phyloP scores from a whole-genome alignment of 2,888 invertebrate genomes.

The Stegana nigrithorax region DNA sequence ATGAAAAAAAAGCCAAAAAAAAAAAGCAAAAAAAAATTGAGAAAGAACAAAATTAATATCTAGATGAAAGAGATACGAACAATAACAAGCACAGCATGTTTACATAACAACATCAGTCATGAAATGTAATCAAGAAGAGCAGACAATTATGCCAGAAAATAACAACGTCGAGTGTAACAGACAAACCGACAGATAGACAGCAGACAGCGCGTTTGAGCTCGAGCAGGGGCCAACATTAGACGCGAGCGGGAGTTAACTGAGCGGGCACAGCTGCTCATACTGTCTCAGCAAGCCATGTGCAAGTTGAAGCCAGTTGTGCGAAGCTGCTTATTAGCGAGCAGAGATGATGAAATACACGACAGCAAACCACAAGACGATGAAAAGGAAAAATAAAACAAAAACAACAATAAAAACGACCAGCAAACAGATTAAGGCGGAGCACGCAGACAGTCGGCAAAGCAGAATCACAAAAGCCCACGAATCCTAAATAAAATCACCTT shows the following conservation, averaged over 20 bases:
- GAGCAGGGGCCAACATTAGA: not conserved
- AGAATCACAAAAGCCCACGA: no score
- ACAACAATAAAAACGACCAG: not conserved
- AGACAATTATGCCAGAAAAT: not conserved
- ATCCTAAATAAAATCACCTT: constrained; percentile 31
- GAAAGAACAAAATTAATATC: no score
- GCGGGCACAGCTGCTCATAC: no score
- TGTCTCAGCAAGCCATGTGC: no score
- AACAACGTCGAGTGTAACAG: not conserved
- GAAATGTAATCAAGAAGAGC: not conserved
- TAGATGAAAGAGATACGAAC: no score
- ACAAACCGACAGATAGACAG: not conserved
- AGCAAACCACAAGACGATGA: not conserved
- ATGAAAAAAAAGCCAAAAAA: no score
- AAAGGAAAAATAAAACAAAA: not conserved
- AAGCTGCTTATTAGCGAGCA: no score
- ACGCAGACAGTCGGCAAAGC: not conserved
- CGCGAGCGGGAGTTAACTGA: not conserved
- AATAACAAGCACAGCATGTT: not conserved
- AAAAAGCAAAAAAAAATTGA: no score
- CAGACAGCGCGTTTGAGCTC: not conserved
- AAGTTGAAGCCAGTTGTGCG: no score
- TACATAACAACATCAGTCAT: not conserved
- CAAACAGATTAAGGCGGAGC: no score
- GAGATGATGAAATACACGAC: not conserved